A percentile compares a stretch with the other conserved stretches of the same genome.
Conservation (phyloP, 30 jellyfish, hydroid and myxozoan species). For the Chrysaora quinquecirrha region DNA sequence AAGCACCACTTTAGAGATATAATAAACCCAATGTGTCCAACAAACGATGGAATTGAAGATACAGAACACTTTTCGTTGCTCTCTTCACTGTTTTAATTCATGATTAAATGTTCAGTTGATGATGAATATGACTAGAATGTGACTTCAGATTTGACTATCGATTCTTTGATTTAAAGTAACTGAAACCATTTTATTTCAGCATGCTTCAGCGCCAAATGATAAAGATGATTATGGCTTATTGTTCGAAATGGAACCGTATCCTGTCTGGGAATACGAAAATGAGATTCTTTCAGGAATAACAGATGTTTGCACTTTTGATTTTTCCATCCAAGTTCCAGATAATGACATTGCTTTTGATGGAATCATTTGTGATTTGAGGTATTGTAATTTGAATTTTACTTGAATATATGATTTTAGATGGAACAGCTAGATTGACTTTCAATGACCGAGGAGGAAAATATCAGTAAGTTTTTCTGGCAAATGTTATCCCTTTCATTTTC, state of each 20-base stretch:
- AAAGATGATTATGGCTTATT: conserved; percentile 36
- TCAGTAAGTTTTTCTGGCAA: no score
- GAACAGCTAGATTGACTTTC: no score
- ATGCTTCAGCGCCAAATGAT: conserved; percentile 50
- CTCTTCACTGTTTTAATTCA: no score
- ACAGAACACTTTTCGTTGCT: conserved; percentile 13
- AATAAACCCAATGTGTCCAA: conserved; percentile 20
- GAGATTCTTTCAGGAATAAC: conserved; percentile 26
- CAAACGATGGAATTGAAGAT: conserved; percentile 22
- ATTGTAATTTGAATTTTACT: no score
- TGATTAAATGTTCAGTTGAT: no score
- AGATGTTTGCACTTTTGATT: conserved; percentile 42
- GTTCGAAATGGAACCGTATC: conserved; percentile 71
- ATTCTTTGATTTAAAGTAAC: no score
- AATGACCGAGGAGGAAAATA: no score
- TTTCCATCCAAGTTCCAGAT: conserved; percentile 7
- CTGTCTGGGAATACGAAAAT: conserved; percentile 80
- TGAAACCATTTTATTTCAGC: conserved; percentile 39
- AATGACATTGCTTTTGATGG: conserved; percentile 18
- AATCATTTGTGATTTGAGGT: no score
- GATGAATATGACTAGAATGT: no score
- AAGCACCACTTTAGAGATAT: conserved; percentile 1
- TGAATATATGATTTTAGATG: no score
- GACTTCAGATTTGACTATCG: no score
- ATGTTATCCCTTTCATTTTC: no score